phyloP scores from a whole-genome alignment of 2,888 invertebrate genomes.

The Bibio marci region DNA sequence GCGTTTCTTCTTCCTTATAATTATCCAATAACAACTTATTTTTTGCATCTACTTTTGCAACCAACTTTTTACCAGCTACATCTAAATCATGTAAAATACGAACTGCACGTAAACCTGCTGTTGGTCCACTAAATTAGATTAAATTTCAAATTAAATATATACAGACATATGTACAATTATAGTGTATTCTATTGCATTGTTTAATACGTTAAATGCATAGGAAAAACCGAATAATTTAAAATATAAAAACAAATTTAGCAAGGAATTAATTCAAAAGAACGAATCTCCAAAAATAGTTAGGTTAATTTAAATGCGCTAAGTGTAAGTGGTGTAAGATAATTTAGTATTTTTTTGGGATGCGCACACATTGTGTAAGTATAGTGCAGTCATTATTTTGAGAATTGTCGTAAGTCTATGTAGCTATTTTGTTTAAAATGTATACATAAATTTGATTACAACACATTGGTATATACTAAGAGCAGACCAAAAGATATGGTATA shows the following conservation, averaged over 20 bases:
- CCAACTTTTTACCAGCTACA: slow-evolving; percentile 82
- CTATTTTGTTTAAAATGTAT: too few relatives aligned
- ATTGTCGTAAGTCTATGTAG: too few relatives aligned
- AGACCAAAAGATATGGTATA: too few relatives aligned
- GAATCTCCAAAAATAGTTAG: too few relatives aligned
- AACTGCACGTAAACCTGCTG: slow-evolving; percentile 88
- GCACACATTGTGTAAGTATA: too few relatives aligned
- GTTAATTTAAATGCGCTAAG: too few relatives aligned
- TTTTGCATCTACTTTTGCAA: slow-evolving; percentile 95
- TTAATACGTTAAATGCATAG: background rate
- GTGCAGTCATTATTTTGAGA: too few relatives aligned
- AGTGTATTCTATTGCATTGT: too few relatives aligned
- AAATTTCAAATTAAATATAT: slow-evolving; percentile 2
- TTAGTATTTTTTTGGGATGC: too few relatives aligned
- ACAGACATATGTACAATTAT: background rate
- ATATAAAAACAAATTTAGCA: background rate
- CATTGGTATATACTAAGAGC: background rate
- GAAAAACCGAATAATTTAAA: background rate
- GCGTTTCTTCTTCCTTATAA: slow-evolving; percentile 56
- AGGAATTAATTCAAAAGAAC: too few relatives aligned
- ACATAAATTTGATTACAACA: too few relatives aligned
- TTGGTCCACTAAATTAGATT: slow-evolving; percentile 54
- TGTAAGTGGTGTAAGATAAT: too few relatives aligned
- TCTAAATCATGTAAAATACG: slow-evolving; percentile 80
- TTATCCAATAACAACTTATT: slow-evolving; percentile 87